Evolutionary conservation across 2,888 invertebrate genomes (phyloP).

Genomic region (Cephus pygmeus): DNA sequence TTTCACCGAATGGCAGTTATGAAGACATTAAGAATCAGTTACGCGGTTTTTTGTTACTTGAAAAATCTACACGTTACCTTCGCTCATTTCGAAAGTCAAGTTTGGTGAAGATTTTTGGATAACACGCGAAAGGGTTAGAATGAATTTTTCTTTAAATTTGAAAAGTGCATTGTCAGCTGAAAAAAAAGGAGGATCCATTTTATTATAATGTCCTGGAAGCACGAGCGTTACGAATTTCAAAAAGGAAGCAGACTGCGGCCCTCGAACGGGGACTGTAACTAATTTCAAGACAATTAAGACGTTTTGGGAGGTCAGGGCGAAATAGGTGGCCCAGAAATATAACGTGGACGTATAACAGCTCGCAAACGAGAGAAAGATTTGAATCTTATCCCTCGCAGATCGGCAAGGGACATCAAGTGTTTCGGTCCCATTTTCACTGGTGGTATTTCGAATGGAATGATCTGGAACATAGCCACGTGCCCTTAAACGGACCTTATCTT

Average conservation of each 20-base stretch:
- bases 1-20: not conserved
- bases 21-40: slow-evolving; percentile 3
- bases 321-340: slow-evolving; percentile 5
- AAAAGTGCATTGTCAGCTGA: not conserved
- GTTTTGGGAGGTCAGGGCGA: slow-evolving; percentile 6
- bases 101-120: not conserved
- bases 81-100: not conserved
- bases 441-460: not conserved
- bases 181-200: not conserved
- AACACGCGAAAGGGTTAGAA: not conserved
- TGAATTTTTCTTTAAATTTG: not conserved
- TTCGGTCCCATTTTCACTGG: not conserved
- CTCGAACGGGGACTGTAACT: not conserved
- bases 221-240: slow-evolving; percentile 3
- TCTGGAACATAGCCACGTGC: not conserved
- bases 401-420: slow-evolving; percentile 12
- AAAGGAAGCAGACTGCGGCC: not conserved
- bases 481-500: not conserved
- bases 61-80: not conserved
- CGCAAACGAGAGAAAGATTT: slow-evolving; percentile 15
- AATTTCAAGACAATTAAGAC: slow-evolving; percentile 4
- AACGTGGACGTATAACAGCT: slow-evolving; percentile 1
- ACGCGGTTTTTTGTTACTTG: not conserved
- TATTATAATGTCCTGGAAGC: slow-evolving; percentile 1
- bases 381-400: slow-evolving; percentile 18